A percentile compares a stretch with the other conserved stretches of the same genome.
phyloP scores from a whole-genome alignment of 2,888 invertebrate species.

The Anoncus sp. region DNA sequence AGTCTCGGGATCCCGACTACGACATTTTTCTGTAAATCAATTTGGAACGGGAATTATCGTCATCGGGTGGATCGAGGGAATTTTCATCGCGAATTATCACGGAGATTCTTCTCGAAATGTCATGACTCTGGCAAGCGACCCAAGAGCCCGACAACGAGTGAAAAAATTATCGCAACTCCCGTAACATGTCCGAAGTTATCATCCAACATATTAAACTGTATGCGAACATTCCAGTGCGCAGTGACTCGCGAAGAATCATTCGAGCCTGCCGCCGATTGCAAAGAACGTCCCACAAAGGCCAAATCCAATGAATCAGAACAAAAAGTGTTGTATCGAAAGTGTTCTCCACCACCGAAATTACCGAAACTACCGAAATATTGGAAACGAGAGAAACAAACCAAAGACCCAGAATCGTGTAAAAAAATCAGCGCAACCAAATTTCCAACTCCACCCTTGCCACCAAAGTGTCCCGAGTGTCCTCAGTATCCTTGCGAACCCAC shows the following conservation, averaged over 20 bases:
- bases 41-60: constrained; percentile 20
- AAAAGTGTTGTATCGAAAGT: constrained; percentile 61
- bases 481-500: neutral
- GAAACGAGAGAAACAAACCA: constrained; percentile 28
- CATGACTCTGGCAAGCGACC: constrained; percentile 17
- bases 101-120: constrained; percentile 31
- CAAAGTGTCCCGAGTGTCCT: constrained; percentile 57
- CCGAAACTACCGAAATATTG: constrained; percentile 63
- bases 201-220: neutral
- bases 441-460: constrained; percentile 58
- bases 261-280: neutral
- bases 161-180: neutral
- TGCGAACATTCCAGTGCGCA: constrained; percentile 18
- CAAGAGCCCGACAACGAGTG: neutral
- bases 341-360: constrained; percentile 64
- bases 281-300: neutral
- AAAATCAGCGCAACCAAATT: constrained; percentile 53
- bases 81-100: neutral
- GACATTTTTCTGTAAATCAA: neutral
- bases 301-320: constrained; percentile 7
- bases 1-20: neutral
- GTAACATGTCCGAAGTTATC: neutral
- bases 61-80: neutral
- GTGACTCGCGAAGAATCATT: neutral
- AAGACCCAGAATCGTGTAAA: constrained; percentile 10